Evolutionary conservation across 2,797 vertebrate species (phyloP), one percentile per base, ranked within the genome.

Genomic region (Eulemur mongoz): DNA sequence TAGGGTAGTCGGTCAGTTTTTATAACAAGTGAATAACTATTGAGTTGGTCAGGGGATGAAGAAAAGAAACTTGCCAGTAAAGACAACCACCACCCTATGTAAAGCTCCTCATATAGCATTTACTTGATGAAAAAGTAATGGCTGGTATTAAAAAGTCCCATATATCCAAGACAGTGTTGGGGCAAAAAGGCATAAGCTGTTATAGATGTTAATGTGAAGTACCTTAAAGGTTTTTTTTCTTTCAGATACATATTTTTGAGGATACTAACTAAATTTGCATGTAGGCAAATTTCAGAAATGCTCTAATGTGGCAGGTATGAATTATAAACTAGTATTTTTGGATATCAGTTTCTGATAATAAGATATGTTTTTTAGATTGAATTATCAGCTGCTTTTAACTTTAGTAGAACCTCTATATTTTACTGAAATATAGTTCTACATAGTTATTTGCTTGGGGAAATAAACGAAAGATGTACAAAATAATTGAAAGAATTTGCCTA

Each of bases 391-490:
- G 7, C 61, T 78, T 52, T 94, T 87, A 67, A 73, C n/a, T 85
- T 95, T 85, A 95, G 75, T 95, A 72, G 82, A 91, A 48, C 18
- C 59, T 89, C 18, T 76, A 76, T 95, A 63, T 89, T 91, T 95
- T 94, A 86, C 12, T 91, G 30, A 91, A 78, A 43, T 48, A n/a
- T 79, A 75, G 2, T 67, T 94, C 17, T 90, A 45, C 80, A 25
- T 90, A 93, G 35, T 40, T 93, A 88, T 50, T 89, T 96, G 35
- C 35, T 89, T 93, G 17, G 57, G 61, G 79, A 92, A 86, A 18
- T 90, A 93, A 84, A 91, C 9, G 38, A 83, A 69, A 82, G 48
- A 70, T 95, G 5, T 84, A 40, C 87, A 45, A 85, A 87, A 75
- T 96, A 59, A 57, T 48, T 85, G 57, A 82, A 95, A 86, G 14